Base-by-base conservation (phyloP, 2,113 vertebrate species). In the Phrynosoma platyrhinos region DNA sequence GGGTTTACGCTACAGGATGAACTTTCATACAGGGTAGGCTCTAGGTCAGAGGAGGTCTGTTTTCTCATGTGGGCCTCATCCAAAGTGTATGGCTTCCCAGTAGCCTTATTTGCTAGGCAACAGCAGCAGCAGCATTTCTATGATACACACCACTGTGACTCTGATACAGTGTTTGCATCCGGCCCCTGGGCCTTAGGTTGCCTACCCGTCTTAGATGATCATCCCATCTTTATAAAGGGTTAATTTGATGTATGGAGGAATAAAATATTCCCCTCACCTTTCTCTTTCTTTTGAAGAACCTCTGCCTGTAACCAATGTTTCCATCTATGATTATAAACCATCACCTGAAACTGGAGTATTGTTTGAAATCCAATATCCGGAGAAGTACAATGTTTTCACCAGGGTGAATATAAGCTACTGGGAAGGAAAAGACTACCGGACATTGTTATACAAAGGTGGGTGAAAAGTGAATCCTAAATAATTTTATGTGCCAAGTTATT, bases 331-430 rank as follows among this genome's bases (percentile, higher is more conserved):
- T 93, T 98, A 98, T 78, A 97, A 96, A 84, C 97, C 98, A 71
- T 97, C 98, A 93, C 99, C 99, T 88, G 98, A 99, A 96, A 99
- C 98, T 53, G 98, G 98, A 79, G 98, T 99, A 20, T 92, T 99
- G 75, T 99, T 99, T 94, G 97, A 99, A 92, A 98, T 99, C 87
- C 97, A 98, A 71, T 97, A 98, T 88, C 98, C 98, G 1, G 96
- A 97, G 82, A 98, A 98, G 77, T 97, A 96, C 84, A 99, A 98
- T 82, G 96, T 98, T 91, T 99, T 99, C 94, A 99, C 98, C 87
- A 95, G 99, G 90, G 98, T 99, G 36, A 99, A 99, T 95, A 99
- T 99, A 96, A 99, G 98, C 96, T 99, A 97, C 82, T 97, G 96
- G n/a, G 98, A 99, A 95, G 98, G 98, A 14, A 95, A 83, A 30